Percentiles rank a stretch among this genome's conserved stretches.
These are phyloP conservation scores for Myopa tessellatipennis DNA, from an alignment of 2,888 invertebrate species.

Conservation along the genomic window DNA sequence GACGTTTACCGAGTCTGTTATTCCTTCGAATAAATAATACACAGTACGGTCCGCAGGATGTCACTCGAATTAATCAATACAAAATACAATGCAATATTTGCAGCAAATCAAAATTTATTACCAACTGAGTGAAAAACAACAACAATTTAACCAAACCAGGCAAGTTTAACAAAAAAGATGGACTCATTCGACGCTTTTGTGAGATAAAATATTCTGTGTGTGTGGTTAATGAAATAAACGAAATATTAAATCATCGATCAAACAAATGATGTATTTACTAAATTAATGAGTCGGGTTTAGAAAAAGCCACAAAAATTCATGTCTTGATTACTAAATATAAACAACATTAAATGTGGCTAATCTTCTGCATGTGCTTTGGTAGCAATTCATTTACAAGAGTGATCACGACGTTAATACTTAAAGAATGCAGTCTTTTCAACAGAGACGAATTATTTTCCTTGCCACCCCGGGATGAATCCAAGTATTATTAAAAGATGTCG, in stretches of 20 bases:
- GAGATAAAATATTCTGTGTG: conserved; percentile 27
- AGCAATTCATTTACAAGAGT: no score
- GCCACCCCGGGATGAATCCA: no score
- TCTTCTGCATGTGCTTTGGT: no score
- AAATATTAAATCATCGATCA: no score
- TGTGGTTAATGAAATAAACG: neutral
- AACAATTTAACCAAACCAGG: neutral
- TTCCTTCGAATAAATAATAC: conserved; percentile 62
- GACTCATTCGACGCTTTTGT: neutral
- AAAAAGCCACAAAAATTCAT: no score
- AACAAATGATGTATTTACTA: no score
- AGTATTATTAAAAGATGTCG: conserved; percentile 34
- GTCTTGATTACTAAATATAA: no score
- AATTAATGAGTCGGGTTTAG: no score
- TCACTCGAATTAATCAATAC: neutral
- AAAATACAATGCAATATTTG: neutral
- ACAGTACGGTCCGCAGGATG: conserved; percentile 48
- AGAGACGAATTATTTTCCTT: neutral
- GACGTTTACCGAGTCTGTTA: conserved; percentile 25
- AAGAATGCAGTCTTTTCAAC: neutral
- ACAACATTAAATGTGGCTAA: no score
- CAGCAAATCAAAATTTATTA: conserved; percentile 1
- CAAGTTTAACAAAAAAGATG: no score
- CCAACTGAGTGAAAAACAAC: neutral
- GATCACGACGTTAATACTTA: no score